A percentile compares a stretch with the other conserved stretches of the same genome.
Conservation (phyloP, 2,113 vertebrate genomes). For the Toxotes chatareus region DNA sequence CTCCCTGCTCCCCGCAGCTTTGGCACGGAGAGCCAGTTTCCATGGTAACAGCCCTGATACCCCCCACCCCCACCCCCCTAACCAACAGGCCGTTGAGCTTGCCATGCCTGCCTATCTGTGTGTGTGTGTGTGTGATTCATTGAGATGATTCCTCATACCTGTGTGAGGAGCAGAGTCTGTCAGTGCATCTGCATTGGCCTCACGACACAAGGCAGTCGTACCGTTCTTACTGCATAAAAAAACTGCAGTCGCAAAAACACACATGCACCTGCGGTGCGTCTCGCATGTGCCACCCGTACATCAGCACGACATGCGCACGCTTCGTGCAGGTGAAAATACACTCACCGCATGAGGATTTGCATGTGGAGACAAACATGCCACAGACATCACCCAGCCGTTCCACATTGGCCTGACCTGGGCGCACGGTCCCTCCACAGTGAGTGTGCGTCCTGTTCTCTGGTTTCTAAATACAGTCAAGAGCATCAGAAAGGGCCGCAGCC, state of each 20-base stretch:
- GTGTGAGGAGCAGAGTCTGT: slow-evolving; percentile 37
- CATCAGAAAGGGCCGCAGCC: not conserved
- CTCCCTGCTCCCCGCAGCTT: slow-evolving; percentile 72
- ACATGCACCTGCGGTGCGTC: not conserved
- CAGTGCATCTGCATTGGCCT: slow-evolving; percentile 57
- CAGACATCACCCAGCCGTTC: not conserved
- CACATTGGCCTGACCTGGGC: slow-evolving; percentile 3
- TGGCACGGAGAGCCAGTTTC: slow-evolving; percentile 82
- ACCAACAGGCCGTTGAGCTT: slow-evolving; percentile 43
- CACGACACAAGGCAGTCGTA: slow-evolving; percentile 19
- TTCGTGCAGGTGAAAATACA: not conserved
- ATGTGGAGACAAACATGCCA: not conserved
- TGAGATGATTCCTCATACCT: slow-evolving; percentile 78
- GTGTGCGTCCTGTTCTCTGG: not conserved
- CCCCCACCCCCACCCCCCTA: slow-evolving; percentile 5
- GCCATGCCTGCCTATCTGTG: not conserved
- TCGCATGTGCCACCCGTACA: not conserved
- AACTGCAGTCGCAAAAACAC: not conserved
- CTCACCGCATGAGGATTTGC: not conserved
- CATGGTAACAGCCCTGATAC: slow-evolving; percentile 80
- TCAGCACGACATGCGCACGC: not conserved
- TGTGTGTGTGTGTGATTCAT: slow-evolving; percentile 51
- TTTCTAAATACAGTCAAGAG: slow-evolving; percentile 47
- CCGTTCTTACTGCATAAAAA: not conserved
- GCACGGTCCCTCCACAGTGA: not conserved